A percentile compares a stretch with the other conserved stretches of the same genome.
Evolutionary conservation across 2,797 vertebrate genomes (phyloP).

Genomic region (Pseudochirops cupreus): DNA sequence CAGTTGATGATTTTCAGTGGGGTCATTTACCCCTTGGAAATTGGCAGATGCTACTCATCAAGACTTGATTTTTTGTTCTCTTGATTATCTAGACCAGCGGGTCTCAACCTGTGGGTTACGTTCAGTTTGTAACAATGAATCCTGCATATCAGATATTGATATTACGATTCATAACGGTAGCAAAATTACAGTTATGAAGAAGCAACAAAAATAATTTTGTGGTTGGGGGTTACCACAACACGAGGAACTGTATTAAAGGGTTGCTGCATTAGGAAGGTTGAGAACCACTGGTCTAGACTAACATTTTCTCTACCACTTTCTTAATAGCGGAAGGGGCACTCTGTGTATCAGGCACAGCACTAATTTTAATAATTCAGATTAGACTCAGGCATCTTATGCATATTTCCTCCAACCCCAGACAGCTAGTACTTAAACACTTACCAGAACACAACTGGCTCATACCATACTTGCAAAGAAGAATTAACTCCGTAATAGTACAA

Average conservation of each 20-base stretch:
- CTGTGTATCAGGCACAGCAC: not conserved
- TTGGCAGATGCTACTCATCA: not conserved
- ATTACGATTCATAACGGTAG: too few relatives aligned
- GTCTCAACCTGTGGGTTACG: too few relatives aligned
- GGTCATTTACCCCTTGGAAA: not conserved
- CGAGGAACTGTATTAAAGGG: too few relatives aligned
- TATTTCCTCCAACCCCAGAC: not conserved
- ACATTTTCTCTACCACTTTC: not conserved
- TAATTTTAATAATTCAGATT: not conserved
- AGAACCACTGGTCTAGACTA: too few relatives aligned
- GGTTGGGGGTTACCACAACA: too few relatives aligned
- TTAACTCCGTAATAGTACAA: not conserved
- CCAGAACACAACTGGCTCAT: not conserved
- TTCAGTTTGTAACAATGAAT: too few relatives aligned
- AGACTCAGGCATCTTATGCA: not conserved
- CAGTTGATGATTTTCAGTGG: not conserved
- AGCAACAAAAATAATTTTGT: too few relatives aligned
- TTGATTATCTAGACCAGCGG: not conserved
- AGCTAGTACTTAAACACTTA: not conserved
- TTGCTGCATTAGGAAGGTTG: too few relatives aligned
- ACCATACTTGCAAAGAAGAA: not conserved
- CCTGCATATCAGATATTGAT: too few relatives aligned
- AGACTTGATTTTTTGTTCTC: not conserved
- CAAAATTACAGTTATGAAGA: too few relatives aligned
- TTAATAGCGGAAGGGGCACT: not conserved